Evolutionary conservation across 2,113 vertebrate species (phyloP), one percentile per base, ranked within the genome.

Genomic region (Sinosuthora webbiana): DNA sequence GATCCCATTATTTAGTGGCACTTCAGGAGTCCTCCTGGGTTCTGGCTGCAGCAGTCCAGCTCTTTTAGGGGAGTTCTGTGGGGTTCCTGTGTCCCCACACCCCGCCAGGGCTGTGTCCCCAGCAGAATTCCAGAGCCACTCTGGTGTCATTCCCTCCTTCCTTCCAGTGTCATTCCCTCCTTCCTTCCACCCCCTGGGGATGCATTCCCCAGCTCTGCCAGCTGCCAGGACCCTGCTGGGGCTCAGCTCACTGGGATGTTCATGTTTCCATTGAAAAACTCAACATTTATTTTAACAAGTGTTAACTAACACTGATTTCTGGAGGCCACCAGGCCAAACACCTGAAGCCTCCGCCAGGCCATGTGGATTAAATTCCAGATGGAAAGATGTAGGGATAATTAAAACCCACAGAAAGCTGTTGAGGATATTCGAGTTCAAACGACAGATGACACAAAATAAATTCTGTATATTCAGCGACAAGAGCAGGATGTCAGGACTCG

Each of bases 51-150:
- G 83, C 30, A 73, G 7, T 2, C 24, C 55, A 30, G 17, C 71
- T 42, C 8, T 1, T 63, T 13, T 6, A 24, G 64, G 6, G 47
- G 37, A 6, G 35, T 0, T 22, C 23, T 27, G 37, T 7, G 57
- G 2, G 22, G 6, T 10, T n/a, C 33, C 74, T 62, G 47, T 0
- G 1, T 3, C 17, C 1, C 11, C 53, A 14, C 57, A 27, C 33
- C 1, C 8, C 6, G 7, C 13, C n/a, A 1, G 77, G 50, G 49
- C 1, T 19, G 50, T 21, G 3, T 9, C 33, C 41, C 11, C 13
- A 33, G 63, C 56, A 17, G 28, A 44, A 4, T 1, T 22, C 30
- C 49, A 5, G 25, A 13, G 1, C 5, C 31, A 1, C 65, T 4
- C 42, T 2, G 50, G 50, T 8, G 50, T 4, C 52, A 3, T 19